These are phyloP conservation scores for Leptopilina boulardi DNA, from an alignment of 1,140 invertebrate genomes.

Conservation along the genomic window DNA sequence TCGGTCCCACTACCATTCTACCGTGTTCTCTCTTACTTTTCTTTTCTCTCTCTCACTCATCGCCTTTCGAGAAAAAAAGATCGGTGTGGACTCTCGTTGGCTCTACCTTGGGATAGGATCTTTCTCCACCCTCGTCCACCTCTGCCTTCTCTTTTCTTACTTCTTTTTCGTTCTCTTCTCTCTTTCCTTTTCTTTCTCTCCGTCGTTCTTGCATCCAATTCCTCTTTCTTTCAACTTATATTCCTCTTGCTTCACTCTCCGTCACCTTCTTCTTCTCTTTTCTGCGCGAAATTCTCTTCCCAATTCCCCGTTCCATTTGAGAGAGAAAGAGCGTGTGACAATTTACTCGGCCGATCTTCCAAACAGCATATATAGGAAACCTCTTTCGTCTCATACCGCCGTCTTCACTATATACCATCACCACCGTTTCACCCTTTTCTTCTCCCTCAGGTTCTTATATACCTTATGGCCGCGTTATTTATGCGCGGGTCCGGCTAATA, in stretches of 20 bases:
- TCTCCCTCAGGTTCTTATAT: constrained; percentile 65
- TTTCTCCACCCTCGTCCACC: constrained; percentile 65
- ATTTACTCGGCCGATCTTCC: constrained; percentile 74
- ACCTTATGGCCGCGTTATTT: constrained; percentile 75
- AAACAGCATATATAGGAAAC: constrained; percentile 44
- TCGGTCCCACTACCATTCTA: constrained; percentile 39
- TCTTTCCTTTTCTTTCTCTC: constrained; percentile 39
- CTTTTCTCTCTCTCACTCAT: constrained; percentile 20
- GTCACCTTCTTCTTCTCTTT: constrained; percentile 44
- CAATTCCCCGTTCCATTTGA: constrained; percentile 64
- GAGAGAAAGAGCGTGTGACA: constrained; percentile 74
- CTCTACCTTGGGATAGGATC: constrained; percentile 66
- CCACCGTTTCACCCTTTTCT: constrained; percentile 52
- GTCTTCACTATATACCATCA: constrained; percentile 39
- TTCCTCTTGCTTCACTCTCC: constrained; percentile 19
- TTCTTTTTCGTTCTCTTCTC: constrained; percentile 42
- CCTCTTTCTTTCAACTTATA: constrained; percentile 17
- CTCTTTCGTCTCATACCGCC: constrained; percentile 43
- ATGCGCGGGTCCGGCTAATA: constrained; percentile 75
- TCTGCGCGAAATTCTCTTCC: constrained; percentile 50
- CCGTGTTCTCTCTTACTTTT: constrained; percentile 31
- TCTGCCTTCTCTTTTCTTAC: constrained; percentile 56
- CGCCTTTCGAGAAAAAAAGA: constrained; percentile 52
- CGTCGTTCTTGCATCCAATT: constrained; percentile 30
- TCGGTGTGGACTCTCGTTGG: constrained; percentile 47